Conservation (phyloP, 2,888 invertebrate species). For the Uropetala carovei region DNA sequence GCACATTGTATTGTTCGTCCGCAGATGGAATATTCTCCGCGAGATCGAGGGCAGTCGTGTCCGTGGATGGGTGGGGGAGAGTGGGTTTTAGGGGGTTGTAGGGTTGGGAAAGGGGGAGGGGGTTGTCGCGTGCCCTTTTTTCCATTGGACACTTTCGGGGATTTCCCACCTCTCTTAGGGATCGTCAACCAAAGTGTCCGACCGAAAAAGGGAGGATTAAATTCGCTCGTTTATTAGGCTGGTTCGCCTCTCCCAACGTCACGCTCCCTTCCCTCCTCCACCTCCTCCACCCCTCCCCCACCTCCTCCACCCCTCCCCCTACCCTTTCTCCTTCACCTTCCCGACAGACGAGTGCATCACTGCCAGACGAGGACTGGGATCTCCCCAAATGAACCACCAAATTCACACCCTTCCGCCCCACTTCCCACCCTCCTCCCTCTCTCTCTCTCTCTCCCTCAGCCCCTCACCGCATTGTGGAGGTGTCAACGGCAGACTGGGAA, state of each 20-base stretch:
- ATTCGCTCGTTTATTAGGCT: neutral
- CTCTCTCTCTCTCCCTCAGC: neutral
- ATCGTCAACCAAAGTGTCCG: neutral
- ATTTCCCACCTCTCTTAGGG: no score
- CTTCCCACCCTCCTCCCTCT: neutral
- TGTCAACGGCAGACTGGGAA: conserved; percentile 27
- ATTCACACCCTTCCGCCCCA: neutral
- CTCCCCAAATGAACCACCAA: neutral
- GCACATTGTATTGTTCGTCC: no score
- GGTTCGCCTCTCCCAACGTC: neutral
- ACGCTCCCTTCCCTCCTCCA: neutral
- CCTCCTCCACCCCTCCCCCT: neutral
- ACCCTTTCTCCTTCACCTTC: conserved; percentile 23
- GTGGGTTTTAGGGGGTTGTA: neutral
- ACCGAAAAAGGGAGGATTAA: neutral
- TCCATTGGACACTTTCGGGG: no score
- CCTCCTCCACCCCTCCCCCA: neutral
- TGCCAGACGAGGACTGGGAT: neutral
- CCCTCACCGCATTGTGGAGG: conserved; percentile 25
- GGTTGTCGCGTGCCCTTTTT: neutral
- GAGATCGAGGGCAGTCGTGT: no score
- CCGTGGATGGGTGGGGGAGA: no score
- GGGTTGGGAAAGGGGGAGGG: neutral
- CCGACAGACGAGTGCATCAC: neutral
- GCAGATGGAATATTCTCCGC: no score